Evolutionary conservation across 2,113 vertebrate species (phyloP).

Genomic region (Indicator maculatus): DNA sequence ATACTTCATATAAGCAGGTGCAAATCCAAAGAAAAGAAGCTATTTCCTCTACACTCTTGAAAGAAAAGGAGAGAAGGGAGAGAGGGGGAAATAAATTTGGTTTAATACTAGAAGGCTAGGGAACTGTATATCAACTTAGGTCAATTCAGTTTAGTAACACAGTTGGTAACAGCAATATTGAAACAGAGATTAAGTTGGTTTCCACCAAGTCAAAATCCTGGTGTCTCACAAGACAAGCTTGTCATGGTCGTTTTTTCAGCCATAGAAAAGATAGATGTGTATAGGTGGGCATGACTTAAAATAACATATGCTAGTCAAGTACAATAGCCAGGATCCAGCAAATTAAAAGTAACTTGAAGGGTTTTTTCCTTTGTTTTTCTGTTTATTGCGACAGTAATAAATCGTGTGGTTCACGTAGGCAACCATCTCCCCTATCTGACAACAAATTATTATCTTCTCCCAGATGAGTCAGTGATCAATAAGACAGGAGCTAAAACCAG

Average conservation of each 20-base stretch:
- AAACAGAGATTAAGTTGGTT: background rate
- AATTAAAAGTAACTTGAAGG: background rate
- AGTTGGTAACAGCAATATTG: background rate
- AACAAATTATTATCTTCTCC: background rate
- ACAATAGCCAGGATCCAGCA: background rate
- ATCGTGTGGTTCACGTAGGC: background rate
- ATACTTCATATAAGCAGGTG: background rate
- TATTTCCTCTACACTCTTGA: background rate
- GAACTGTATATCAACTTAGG: background rate
- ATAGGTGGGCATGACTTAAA: background rate
- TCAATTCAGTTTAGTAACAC: background rate
- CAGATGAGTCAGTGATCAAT: background rate
- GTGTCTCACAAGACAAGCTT: background rate
- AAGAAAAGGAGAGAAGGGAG: background rate
- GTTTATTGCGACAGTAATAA: background rate
- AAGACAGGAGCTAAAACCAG: background rate
- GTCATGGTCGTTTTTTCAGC: rapidly evolving
- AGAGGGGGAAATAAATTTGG: background rate
- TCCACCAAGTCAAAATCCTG: background rate
- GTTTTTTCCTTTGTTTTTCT: background rate
- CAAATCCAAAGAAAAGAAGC: background rate
- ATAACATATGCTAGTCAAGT: background rate
- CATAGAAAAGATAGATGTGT: rapidly evolving
- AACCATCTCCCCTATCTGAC: background rate
- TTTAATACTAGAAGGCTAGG: background rate